These are phyloP conservation scores for Mesodorylaimus sp. DNA, from an alignment of 2,888 invertebrate species.

Conservation along the genomic window DNA sequence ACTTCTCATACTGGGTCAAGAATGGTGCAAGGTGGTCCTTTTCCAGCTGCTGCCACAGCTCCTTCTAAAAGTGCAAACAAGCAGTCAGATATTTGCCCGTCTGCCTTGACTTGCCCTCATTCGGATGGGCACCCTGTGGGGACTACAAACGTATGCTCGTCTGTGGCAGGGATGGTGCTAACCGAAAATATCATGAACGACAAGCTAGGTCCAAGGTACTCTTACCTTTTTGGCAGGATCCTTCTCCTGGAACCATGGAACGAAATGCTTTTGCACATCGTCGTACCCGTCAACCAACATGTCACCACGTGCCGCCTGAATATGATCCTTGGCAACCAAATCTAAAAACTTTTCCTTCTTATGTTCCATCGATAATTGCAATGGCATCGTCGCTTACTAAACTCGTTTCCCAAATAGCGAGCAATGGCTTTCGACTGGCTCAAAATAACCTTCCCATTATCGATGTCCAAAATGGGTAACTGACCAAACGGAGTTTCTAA, in stretches of 20 bases:
- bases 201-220: too few relatives aligned
- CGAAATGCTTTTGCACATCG: slow-evolving; percentile 18
- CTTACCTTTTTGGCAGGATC: slow-evolving; percentile 18
- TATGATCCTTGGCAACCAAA: background rate
- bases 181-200: too few relatives aligned
- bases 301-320: slow-evolving; percentile 6
- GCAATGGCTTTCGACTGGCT: slow-evolving; percentile 7
- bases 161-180: too few relatives aligned
- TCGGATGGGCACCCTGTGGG: too few relatives aligned
- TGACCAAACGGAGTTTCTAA: slow-evolving; percentile 8
- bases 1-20: background rate
- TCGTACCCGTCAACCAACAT: slow-evolving; percentile 17
- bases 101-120: too few relatives aligned
- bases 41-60: background rate
- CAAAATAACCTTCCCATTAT: slow-evolving; percentile 3
- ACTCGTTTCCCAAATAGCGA: background rate
- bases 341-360: too few relatives aligned
- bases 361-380: too few relatives aligned
- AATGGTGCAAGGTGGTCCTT: background rate
- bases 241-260: slow-evolving; percentile 20
- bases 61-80: background rate
- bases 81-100: too few relatives aligned
- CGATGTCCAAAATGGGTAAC: slow-evolving; percentile 4
- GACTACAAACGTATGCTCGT: too few relatives aligned
- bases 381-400: too few relatives aligned